Conservation (phyloP, 2,888 invertebrate genomes). For the Mechanitis messenoides region DNA sequence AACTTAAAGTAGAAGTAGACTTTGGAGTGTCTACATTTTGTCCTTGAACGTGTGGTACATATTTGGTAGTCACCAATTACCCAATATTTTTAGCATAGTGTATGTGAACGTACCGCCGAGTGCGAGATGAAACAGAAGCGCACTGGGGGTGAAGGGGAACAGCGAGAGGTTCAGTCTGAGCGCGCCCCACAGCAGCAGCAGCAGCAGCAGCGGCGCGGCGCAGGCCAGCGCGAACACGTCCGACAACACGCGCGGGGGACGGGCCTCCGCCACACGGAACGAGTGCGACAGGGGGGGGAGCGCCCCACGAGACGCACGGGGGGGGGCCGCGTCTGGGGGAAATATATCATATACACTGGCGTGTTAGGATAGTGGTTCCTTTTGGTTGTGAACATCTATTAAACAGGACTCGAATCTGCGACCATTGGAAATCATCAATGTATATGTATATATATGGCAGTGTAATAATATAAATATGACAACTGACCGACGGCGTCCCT, state of each 20-base stretch:
- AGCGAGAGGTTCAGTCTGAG: slow-evolving; percentile 91
- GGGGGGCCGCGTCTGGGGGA: slow-evolving; percentile 11
- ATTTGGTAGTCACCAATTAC: no score
- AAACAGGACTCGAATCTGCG: not conserved
- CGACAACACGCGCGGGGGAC: slow-evolving; percentile 92
- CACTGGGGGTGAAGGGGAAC: slow-evolving; percentile 85
- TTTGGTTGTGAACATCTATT: not conserved
- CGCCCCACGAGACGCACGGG: slow-evolving; percentile 44
- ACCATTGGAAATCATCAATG: no score
- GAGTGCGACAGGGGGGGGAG: slow-evolving; percentile 82
- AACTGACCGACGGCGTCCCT: slow-evolving; percentile 42
- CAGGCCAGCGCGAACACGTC: slow-evolving; percentile 92
- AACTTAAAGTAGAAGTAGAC: no score
- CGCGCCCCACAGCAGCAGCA: slow-evolving; percentile 90
- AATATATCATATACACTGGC: no score
- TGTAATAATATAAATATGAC: no score
- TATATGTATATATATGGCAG: not conserved
- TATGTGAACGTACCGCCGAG: slow-evolving; percentile 80
- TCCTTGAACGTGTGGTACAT: no score
- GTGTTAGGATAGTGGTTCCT: no score
- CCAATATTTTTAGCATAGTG: no score
- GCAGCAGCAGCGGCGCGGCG: slow-evolving; percentile 86
- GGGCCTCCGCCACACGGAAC: slow-evolving; percentile 94
- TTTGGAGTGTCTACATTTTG: no score
- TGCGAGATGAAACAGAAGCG: slow-evolving; percentile 93